These are phyloP conservation scores for Schizotus pectinicornis DNA, from an alignment of 2,888 invertebrate species.

Conservation along the genomic window DNA sequence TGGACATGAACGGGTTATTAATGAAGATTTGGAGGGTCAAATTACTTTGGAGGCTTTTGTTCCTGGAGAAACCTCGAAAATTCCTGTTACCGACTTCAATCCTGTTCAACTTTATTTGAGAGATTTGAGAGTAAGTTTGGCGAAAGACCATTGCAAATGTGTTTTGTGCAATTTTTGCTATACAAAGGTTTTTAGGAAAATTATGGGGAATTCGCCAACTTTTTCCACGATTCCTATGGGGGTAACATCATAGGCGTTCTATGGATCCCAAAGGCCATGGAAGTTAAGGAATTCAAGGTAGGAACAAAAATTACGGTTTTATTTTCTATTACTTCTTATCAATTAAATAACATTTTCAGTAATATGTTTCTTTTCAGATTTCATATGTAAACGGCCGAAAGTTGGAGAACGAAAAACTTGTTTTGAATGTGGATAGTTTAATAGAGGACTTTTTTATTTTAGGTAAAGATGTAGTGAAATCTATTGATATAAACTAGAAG, in stretches of 20 bases:
- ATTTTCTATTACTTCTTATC: no score
- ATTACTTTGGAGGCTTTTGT: slow-evolving; percentile 49
- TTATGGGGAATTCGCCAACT: slow-evolving; percentile 80
- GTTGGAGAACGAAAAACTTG: slow-evolving; percentile 61
- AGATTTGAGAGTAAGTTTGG: slow-evolving; percentile 64
- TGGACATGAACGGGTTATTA: slow-evolving; percentile 58
- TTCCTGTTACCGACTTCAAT: slow-evolving; percentile 80
- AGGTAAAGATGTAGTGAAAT: no score
- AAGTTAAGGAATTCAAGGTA: slow-evolving; percentile 76
- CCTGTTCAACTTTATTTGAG: slow-evolving; percentile 74
- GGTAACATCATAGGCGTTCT: slow-evolving; percentile 84
- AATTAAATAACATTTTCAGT: no score
- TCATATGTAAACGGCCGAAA: slow-evolving; percentile 65
- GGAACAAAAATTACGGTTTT: slow-evolving; percentile 16
- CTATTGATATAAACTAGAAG: no score
- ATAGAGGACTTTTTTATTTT: no score
- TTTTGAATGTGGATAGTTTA: slow-evolving; percentile 69
- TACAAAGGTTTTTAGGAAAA: slow-evolving; percentile 58
- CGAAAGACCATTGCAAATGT: no score
- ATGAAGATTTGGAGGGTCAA: slow-evolving; percentile 32
- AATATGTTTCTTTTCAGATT: slow-evolving; percentile 58
- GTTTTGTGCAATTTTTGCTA: no score
- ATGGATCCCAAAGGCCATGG: slow-evolving; percentile 75
- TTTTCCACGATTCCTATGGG: slow-evolving; percentile 90
- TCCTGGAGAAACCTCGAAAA: slow-evolving; percentile 52